Conservation (phyloP, 1,140 invertebrate species). For the Hydropsyche tenuis region DNA sequence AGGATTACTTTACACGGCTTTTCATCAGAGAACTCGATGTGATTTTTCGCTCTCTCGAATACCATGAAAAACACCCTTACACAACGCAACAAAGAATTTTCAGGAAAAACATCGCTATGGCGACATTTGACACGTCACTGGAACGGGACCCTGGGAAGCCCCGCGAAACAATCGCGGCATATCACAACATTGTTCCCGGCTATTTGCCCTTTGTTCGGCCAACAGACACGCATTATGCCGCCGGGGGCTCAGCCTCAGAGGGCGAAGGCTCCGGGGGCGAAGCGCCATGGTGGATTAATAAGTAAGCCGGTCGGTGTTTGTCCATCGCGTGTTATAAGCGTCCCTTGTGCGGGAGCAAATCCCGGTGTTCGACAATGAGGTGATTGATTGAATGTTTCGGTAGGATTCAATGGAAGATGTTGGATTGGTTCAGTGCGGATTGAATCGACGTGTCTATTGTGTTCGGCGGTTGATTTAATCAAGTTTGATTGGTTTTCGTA, state of each 20-base stretch:
- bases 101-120: no score
- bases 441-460: no score
- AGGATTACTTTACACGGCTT: no score
- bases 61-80: no score
- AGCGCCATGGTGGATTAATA: constrained; percentile 48
- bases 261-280: background rate
- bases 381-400: no score
- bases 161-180: constrained; percentile 44
- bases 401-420: background rate
- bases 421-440: no score
- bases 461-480: no score
- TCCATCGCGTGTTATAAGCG: constrained; percentile 38
- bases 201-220: constrained; percentile 45
- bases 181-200: constrained; percentile 46
- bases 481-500: no score
- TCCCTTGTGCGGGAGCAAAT: background rate
- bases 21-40: no score
- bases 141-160: constrained; percentile 15
- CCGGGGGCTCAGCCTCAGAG: constrained; percentile 15
- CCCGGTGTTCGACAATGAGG: background rate
- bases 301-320: constrained; percentile 45
- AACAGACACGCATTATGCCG: constrained; percentile 42
- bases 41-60: no score
- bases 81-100: no score
- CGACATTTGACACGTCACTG: background rate